phyloP scores from a whole-genome alignment of 2,113 vertebrate genomes.

The Cebus imitator region DNA sequence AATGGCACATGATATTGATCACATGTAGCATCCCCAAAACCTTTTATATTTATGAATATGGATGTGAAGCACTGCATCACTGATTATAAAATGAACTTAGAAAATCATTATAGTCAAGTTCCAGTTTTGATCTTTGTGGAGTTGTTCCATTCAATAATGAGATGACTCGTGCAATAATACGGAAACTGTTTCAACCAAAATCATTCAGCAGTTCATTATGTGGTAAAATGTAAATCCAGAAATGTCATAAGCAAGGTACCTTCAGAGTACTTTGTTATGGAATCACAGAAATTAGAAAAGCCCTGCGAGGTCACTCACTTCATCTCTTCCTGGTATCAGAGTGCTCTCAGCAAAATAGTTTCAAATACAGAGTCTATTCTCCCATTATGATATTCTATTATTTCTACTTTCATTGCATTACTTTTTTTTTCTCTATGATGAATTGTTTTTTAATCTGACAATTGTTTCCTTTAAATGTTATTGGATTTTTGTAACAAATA shows the following conservation, averaged over 20 bases:
- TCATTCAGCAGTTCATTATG: constrained; percentile 53
- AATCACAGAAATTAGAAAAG: constrained; percentile 56
- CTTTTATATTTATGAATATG: constrained; percentile 27
- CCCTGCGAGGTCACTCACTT: background rate
- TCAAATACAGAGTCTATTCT: background rate
- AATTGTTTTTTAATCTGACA: constrained; percentile 56
- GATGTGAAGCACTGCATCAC: constrained; percentile 60
- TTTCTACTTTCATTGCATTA: constrained; percentile 34
- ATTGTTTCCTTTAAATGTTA: constrained; percentile 24
- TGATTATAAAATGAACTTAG: constrained; percentile 68
- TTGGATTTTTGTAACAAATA: constrained; percentile 45
- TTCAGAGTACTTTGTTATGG: constrained; percentile 33
- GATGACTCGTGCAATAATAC: constrained; percentile 52
- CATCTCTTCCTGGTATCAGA: constrained; percentile 16
- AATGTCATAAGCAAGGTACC: constrained; percentile 27
- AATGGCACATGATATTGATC: constrained; percentile 76
- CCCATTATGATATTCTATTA: background rate
- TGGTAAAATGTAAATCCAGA: constrained; percentile 51
- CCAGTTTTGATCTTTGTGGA: constrained; percentile 44
- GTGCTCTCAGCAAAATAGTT: constrained; percentile 50
- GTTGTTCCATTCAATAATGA: constrained; percentile 64
- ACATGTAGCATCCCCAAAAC: constrained; percentile 51
- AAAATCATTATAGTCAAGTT: constrained; percentile 59
- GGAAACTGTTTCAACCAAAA: constrained; percentile 58
- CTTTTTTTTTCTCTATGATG: constrained; percentile 28